A percentile compares a stretch with the other conserved stretches of the same genome.
Conservation (phyloP, 1,140 invertebrate genomes). For the Probaryconus sp. region DNA sequence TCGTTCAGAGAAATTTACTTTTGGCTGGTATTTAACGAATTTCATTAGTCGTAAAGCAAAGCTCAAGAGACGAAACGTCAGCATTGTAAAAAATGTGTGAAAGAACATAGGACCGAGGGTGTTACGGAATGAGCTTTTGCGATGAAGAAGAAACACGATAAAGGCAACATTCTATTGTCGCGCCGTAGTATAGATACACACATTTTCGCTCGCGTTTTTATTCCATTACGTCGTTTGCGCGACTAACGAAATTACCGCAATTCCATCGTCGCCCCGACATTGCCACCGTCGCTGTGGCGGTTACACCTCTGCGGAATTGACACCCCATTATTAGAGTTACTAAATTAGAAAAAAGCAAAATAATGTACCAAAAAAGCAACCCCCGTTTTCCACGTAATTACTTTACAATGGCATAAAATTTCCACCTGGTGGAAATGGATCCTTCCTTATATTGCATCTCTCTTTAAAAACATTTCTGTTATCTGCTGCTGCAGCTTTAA, state of each 20-base stretch:
- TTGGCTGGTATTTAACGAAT: background rate
- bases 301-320: constrained; percentile 3
- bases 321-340: constrained; percentile 7
- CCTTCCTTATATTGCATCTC: too few relatives aligned
- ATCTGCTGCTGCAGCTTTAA: too few relatives aligned
- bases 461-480: too few relatives aligned
- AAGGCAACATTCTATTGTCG: constrained; percentile 44
- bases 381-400: background rate
- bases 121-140: constrained; percentile 62
- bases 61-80: background rate
- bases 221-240: constrained; percentile 67
- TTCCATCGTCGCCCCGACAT: constrained; percentile 26
- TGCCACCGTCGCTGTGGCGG: too few relatives aligned
- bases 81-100: background rate
- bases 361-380: background rate
- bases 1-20: too few relatives aligned
- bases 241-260: constrained; percentile 67
- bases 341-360: background rate
- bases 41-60: constrained; percentile 3
- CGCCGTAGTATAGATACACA: constrained; percentile 17
- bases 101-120: constrained; percentile 9
- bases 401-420: too few relatives aligned
- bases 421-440: too few relatives aligned
- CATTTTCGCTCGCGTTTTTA: constrained; percentile 59
- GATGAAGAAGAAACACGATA: background rate